Percentiles rank a stretch among this genome's conserved stretches.
phyloP scores from a whole-genome alignment of 2,888 invertebrate species.

The Liodrosophila aerea region DNA sequence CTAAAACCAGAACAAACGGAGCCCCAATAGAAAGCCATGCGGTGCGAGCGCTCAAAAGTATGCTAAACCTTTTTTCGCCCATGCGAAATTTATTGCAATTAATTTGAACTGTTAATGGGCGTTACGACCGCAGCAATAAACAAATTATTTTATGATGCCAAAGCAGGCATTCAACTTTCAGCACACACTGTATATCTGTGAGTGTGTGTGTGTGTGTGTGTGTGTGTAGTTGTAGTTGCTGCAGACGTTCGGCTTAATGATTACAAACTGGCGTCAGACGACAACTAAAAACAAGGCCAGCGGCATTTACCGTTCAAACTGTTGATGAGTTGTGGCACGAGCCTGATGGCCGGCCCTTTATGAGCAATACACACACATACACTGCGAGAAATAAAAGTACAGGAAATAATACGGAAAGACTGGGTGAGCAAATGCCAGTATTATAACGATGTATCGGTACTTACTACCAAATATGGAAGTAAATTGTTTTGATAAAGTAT shows the following conservation, averaged over 20 bases:
- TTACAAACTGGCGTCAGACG: slow-evolving; percentile 62
- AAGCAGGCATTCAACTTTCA: slow-evolving; percentile 17
- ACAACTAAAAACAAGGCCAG: slow-evolving; percentile 45
- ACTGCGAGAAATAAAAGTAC: background rate
- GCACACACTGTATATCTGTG: background rate
- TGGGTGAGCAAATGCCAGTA: too few species aligned
- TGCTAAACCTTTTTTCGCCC: slow-evolving; percentile 29
- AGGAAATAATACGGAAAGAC: background rate
- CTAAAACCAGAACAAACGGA: background rate
- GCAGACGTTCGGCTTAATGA: slow-evolving; percentile 44
- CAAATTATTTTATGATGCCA: slow-evolving; percentile 68
- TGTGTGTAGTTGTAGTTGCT: slow-evolving; percentile 8
- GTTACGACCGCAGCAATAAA: slow-evolving; percentile 62
- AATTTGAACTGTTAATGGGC: slow-evolving; percentile 72
- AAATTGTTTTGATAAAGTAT: too few species aligned
- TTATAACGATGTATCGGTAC: too few species aligned
- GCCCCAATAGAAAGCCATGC: too few species aligned
- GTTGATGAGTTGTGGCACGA: slow-evolving; percentile 41
- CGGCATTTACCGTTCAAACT: slow-evolving; percentile 43
- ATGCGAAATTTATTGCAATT: slow-evolving; percentile 61
- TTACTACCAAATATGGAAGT: too few species aligned
- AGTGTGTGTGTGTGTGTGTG: slow-evolving; percentile 1
- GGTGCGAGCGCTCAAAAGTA: slow-evolving; percentile 30
- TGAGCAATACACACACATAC: slow-evolving; percentile 16
- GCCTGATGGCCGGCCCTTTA: slow-evolving; percentile 42